Conservation (phyloP, 2,113 vertebrate genomes). For the Melozone crissalis region DNA sequence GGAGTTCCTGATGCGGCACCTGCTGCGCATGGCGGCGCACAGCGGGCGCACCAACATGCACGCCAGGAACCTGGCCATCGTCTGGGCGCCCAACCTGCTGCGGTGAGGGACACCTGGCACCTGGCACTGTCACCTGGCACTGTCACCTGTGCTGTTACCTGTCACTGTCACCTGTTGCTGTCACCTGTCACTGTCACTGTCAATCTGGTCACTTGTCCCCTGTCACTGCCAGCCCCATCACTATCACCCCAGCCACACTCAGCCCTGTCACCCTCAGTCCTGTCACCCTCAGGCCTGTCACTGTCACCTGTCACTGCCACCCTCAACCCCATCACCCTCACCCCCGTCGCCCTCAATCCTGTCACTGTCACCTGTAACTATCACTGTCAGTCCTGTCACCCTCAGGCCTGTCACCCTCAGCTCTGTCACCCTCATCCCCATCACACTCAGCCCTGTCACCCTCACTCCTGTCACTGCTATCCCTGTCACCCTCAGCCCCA, state of each 20-base stretch:
- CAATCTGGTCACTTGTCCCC: too few species aligned
- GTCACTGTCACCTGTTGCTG: too few species aligned
- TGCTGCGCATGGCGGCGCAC: conserved; percentile 84
- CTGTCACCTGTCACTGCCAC: not conserved
- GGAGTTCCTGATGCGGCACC: conserved; percentile 90
- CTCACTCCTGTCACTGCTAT: not conserved
- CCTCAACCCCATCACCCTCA: too few species aligned
- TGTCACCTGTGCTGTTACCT: too few species aligned
- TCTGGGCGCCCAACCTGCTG: conserved; percentile 95
- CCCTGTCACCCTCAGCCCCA: too few species aligned
- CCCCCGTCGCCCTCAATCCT: too few species aligned
- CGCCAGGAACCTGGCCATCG: conserved; percentile 90
- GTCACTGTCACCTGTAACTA: too few species aligned
- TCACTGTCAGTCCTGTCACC: not conserved
- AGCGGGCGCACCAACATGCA: conserved; percentile 93
- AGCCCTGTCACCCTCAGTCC: too few species aligned
- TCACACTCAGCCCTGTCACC: not conserved
- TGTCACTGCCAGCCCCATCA: not conserved
- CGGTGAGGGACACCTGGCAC: conserved; percentile 70
- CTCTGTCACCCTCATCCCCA: not conserved
- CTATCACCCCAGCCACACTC: too few species aligned
- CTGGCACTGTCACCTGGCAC: not conserved
- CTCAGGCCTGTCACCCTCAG: too few species aligned
- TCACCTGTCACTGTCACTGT: too few species aligned
- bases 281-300: too few species aligned